Evolutionary conservation across 2,888 invertebrate species (phyloP).

Genomic region (Pseudanteris insignis): DNA sequence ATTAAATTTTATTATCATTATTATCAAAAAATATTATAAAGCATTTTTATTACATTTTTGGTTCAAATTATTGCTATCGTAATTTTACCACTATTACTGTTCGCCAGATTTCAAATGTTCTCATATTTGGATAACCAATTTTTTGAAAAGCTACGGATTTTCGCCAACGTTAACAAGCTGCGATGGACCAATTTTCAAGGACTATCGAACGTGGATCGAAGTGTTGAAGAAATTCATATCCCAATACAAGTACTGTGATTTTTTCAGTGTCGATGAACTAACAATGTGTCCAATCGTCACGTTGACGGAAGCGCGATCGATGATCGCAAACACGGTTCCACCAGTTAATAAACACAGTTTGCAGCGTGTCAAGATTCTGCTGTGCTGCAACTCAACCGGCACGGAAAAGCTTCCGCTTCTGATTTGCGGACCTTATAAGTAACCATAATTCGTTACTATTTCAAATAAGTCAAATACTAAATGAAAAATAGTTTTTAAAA

Average conservation of each 20-base stretch:
- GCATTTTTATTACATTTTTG: background rate
- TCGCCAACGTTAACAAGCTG: slow-evolving; percentile 41
- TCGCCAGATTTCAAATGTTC: slow-evolving; percentile 51
- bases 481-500: too few relatives aligned
- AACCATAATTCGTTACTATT: too few relatives aligned
- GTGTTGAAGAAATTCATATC: slow-evolving; percentile 50
- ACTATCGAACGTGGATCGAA: slow-evolving; percentile 54
- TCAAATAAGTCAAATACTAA: too few relatives aligned
- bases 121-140: slow-evolving; percentile 51
- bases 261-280: slow-evolving; percentile 54
- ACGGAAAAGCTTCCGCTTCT: slow-evolving; percentile 53
- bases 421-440: slow-evolving; percentile 51
- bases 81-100: background rate
- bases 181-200: slow-evolving; percentile 50
- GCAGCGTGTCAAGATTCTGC: slow-evolving; percentile 46
- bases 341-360: background rate
- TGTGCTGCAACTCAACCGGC: slow-evolving; percentile 55
- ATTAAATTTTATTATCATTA: too few relatives aligned
- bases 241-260: slow-evolving; percentile 51
- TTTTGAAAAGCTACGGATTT: slow-evolving; percentile 53
- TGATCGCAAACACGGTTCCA: background rate
- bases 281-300: slow-evolving; percentile 51
- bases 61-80: background rate
- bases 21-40: background rate
- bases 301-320: slow-evolving; percentile 24